phyloP scores from a whole-genome alignment of 2,113 vertebrate species.

The Nycticryphes semicollaris region DNA sequence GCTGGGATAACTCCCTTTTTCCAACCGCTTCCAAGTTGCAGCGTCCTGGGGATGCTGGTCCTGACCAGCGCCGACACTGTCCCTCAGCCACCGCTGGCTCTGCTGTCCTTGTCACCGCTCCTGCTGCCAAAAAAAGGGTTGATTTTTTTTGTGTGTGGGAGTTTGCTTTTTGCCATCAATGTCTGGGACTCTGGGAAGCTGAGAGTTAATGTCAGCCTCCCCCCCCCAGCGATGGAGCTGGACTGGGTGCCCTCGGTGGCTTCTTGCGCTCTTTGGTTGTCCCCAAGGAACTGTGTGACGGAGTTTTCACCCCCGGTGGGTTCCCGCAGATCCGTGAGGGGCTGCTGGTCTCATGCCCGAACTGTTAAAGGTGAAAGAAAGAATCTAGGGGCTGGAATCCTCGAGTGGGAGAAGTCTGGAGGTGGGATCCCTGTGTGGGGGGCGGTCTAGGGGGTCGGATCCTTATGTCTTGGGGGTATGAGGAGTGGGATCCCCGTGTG shows the following conservation, averaged over 20 bases:
- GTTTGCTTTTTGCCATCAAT: neutral
- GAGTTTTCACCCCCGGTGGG: neutral
- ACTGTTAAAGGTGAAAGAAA: neutral
- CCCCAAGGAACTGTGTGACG: neutral
- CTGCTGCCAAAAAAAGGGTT: neutral
- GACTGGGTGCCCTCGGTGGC: neutral
- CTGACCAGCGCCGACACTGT: neutral
- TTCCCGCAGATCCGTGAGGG: neutral
- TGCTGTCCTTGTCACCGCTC: neutral
- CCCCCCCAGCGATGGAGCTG: neutral
- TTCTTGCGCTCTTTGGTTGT: neutral
- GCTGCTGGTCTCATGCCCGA: accelerated
- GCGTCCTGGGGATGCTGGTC: neutral
- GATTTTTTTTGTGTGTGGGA: neutral
- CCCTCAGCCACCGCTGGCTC: accelerated
- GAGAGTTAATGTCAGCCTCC: neutral
- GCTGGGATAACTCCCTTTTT: neutral
- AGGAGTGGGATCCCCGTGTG: no score
- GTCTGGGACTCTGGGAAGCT: neutral
- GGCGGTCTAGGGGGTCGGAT: no score
- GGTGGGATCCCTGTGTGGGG: no score
- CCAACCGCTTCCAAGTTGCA: accelerated
- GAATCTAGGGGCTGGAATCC: no score
- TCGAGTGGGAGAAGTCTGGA: no score
- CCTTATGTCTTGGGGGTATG: no score